Conservation (phyloP, 2,113 vertebrate genomes). For the Platichthys stellatus region DNA sequence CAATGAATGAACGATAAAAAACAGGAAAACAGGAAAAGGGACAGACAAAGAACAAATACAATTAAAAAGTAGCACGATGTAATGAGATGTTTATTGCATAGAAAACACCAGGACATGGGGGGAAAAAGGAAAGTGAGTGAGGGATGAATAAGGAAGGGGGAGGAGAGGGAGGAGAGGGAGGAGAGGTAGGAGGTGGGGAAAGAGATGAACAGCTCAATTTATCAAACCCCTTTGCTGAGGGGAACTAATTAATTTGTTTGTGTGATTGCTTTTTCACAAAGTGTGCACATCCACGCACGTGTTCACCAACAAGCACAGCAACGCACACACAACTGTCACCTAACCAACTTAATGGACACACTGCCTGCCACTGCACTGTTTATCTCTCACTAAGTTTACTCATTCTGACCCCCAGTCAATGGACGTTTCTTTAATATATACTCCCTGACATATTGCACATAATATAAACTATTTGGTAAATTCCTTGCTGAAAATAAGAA, state of each 20-base stretch:
- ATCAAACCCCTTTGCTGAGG: constrained; percentile 78
- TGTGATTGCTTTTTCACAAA: constrained; percentile 80
- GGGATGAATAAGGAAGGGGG: constrained; percentile 29
- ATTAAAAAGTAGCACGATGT: constrained; percentile 74
- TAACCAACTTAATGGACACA: constrained; percentile 28
- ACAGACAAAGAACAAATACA: constrained; percentile 71
- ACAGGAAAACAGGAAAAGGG: constrained; percentile 50
- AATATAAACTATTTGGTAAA: too few relatives aligned
- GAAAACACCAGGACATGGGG: constrained; percentile 52
- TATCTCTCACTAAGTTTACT: neutral
- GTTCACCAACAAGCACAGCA: neutral
- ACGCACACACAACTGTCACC: constrained; percentile 20
- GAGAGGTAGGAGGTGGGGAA: constrained; percentile 29
- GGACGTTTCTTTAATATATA: too few relatives aligned
- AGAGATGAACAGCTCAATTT: constrained; percentile 77
- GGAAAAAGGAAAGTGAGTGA: constrained; percentile 27
- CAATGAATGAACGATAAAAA: constrained; percentile 28
- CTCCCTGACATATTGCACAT: too few relatives aligned
- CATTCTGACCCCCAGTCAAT: neutral
- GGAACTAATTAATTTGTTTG: constrained; percentile 87
- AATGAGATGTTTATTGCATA: constrained; percentile 78
- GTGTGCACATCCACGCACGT: constrained; percentile 11
- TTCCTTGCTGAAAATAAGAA: too few relatives aligned
- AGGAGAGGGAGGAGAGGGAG: constrained; percentile 13
- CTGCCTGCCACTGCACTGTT: neutral